Base-by-base conservation (phyloP, 1,140 invertebrate species). In the Semibalanus balanoides region DNA sequence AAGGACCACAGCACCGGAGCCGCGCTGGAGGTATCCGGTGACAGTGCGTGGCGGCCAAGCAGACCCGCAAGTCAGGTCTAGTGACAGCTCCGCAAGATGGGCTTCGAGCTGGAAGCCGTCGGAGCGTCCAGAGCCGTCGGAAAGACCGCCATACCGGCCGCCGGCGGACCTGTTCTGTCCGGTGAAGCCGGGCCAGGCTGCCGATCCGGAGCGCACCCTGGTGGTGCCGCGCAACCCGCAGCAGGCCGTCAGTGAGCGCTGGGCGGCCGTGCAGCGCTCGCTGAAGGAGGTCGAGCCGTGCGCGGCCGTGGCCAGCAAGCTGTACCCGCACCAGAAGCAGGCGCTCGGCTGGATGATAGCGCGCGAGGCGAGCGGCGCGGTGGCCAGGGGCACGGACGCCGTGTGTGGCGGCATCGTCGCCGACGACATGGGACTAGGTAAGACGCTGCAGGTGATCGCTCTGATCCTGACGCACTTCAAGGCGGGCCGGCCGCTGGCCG, bases 261-360 rank as follows among this genome's bases (percentile, higher is more conserved):
- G 51, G 51, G 14, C 11, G 51, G 51, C 11, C 14, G 51, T 64
- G 51, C 51, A 64, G 51, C 51, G 51, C 51, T 14, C 51, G 51
- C 51, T 64, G 51, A 14, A 14, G 14, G 51, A 64, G 51, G 51
- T 64, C 7, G 51, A 64, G 51, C 51, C 51, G 51, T 64, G 51
- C 22, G 51, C 51, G 3, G 51, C 51, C 51, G 51, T 64, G 11
- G 11, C 51, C 51, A 64, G 51, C 14, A 7, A 19, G 11, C 51
- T 64, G 51, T 64, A 64, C 51, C 83, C 87, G 1, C 95, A 98
- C 85, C 96, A 98, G 83, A 87, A 89, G 79, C 89, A 92, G 80
- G 95, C 93, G 1, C 83, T 98, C 0, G 88, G 90, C 22, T 98
- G 96, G 95, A 84, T 98, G 76, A 78, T 88, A 0, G 97, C 94